phyloP scores from a whole-genome alignment of 2,888 invertebrate genomes.

The Eilema sororculum region DNA sequence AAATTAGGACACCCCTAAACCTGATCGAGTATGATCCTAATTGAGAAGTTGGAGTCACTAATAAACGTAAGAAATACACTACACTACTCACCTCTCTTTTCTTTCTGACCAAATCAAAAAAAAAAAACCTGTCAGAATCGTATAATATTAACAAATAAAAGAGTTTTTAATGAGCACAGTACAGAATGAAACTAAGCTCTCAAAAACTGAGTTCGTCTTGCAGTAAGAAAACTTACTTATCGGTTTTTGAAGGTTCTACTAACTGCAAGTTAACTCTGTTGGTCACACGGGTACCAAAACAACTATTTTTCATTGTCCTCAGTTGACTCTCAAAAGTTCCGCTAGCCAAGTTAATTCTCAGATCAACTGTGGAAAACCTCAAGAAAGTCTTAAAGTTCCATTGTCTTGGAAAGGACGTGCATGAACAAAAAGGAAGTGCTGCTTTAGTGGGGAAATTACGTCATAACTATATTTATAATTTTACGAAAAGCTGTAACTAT shows the following conservation, averaged over 20 bases:
- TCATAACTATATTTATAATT: neutral
- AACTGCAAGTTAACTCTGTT: neutral
- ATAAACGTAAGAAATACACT: neutral
- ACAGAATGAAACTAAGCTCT: neutral
- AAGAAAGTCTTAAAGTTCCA: constrained; percentile 22
- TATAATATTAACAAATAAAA: no score
- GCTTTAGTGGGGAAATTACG: neutral
- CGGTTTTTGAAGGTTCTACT: neutral
- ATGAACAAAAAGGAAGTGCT: constrained; percentile 11
- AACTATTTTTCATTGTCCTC: constrained; percentile 23
- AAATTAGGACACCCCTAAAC: no score
- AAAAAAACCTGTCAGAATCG: no score
- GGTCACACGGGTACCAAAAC: constrained; percentile 27
- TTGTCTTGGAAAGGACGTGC: constrained; percentile 7
- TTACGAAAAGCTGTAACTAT: neutral
- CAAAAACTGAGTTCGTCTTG: neutral
- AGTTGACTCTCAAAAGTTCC: constrained; percentile 31
- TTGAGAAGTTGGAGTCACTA: neutral
- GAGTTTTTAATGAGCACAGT: no score
- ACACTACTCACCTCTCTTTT: neutral
- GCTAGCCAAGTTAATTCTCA: constrained; percentile 38
- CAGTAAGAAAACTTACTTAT: neutral
- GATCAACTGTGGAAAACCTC: constrained; percentile 34
- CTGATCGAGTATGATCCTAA: neutral
- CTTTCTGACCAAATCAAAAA: neutral